Base-by-base conservation (phyloP, 2,113 vertebrate genomes). In the Microtus pennsylvanicus region DNA sequence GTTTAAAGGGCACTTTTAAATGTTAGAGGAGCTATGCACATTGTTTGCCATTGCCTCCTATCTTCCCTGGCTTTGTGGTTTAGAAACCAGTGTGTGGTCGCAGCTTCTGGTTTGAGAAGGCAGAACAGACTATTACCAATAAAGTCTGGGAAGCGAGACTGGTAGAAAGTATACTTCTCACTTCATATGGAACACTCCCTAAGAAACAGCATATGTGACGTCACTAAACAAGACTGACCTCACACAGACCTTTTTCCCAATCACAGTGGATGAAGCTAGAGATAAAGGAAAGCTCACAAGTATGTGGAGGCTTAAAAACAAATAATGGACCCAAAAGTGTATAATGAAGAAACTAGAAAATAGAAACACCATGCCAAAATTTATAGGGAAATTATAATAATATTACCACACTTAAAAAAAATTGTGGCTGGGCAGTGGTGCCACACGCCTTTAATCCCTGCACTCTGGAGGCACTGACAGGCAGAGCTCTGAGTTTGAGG, bases 191-290 rank as follows among this genome's bases (percentile, higher is more conserved):
- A 26, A 38, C 14, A 78, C 33, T 94, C 52, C 90, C 45, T 17
- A 61, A 69, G 42, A 92, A 1, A 87, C 21, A 78, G 28, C 14
- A 67, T 52, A 85, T 35, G 47, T 83, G 77, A 94, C 12, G 50
- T 17, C 55, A 91, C 35, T 91, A 89, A 91, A 94, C 10, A 87
- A 86, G 87, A 72, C 22, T 89, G 24, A 81, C 16, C 67, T 85
- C 90, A 94, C 72, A 89, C 4, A 91, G 90, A 1, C 50, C 94
- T 75, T 42, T 65, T 95, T 74, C 67, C 28, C 16, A 33, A 42
- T 42, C 90, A 91, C 70, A 94, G 52, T 47, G 70, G 61, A 95
- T 91, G 30, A 91, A 94, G 26, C 58, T 91, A 81, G 38, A 94
- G 69, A 85, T 75, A 81, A 72, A 83, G 55, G 83, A 63, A 65